These are phyloP conservation scores for Petrocephalus schoutedeni DNA, from an alignment of 2,797 vertebrate genomes.

Conservation along the genomic window DNA sequence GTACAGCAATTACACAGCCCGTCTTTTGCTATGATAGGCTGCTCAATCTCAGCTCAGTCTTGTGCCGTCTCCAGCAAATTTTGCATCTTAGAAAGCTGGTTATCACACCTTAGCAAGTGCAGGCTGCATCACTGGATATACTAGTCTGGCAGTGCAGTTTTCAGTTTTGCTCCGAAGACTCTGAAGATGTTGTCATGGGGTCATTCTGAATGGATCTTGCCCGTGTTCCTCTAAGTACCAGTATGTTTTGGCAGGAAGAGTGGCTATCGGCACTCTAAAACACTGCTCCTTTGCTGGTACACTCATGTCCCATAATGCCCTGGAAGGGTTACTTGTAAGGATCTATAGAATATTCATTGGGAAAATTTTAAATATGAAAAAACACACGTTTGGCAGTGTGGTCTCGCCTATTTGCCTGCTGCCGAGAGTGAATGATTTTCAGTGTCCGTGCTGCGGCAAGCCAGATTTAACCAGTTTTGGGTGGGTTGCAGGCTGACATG, in stretches of 20 bases:
- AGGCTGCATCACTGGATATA: neutral
- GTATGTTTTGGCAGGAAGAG: neutral
- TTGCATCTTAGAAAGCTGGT: neutral
- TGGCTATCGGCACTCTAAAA: neutral
- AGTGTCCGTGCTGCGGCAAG: neutral
- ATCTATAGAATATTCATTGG: neutral
- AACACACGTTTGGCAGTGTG: neutral
- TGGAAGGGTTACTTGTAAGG: neutral
- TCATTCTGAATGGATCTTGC: neutral
- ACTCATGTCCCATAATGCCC: neutral
- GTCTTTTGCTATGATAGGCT: neutral
- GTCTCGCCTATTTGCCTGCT: neutral
- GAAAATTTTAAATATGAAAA: neutral
- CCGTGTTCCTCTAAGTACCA: neutral
- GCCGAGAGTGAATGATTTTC: conserved; percentile 8
- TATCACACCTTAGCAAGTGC: neutral
- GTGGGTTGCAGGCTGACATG: neutral
- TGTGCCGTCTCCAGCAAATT: neutral
- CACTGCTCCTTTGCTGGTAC: neutral
- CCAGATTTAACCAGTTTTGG: conserved; percentile 21
- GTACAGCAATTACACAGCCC: neutral
- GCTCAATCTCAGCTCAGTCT: neutral
- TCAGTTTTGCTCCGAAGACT: neutral
- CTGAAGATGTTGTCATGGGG: too few relatives aligned
- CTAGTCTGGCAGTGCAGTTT: neutral